Percentiles rank a stretch among this genome's conserved stretches.
phyloP scores from a whole-genome alignment of 2,888 invertebrate species.

The Eilema sororculum region DNA sequence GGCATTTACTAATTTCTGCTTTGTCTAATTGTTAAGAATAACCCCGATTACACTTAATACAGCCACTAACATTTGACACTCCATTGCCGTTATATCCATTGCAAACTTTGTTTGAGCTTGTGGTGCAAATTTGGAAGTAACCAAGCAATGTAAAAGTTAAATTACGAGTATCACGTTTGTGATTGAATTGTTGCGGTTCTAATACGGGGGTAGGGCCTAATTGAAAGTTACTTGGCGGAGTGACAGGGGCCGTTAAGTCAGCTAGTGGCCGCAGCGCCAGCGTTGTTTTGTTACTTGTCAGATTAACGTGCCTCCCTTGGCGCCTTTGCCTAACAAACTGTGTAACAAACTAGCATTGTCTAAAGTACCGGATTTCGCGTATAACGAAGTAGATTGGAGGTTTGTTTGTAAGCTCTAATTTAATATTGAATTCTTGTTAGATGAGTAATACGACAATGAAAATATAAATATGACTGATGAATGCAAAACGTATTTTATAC shows the following conservation, averaged over 20 bases:
- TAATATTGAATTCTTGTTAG: slow-evolving; percentile 26
- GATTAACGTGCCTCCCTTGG: slow-evolving; percentile 71
- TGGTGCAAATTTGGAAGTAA: slow-evolving; percentile 21
- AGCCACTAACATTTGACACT: slow-evolving; percentile 18
- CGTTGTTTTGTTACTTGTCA: slow-evolving; percentile 71
- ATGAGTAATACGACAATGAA: background rate
- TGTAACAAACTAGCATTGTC: slow-evolving; percentile 66
- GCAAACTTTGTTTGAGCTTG: slow-evolving; percentile 36
- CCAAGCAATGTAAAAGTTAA: slow-evolving; percentile 40
- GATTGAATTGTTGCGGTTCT: slow-evolving; percentile 47
- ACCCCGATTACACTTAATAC: slow-evolving; percentile 34
- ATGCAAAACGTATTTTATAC: slow-evolving; percentile 4
- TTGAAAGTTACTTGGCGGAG: slow-evolving; percentile 73
- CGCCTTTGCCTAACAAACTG: slow-evolving; percentile 59
- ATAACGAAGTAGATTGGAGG: slow-evolving; percentile 41
- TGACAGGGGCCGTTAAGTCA: slow-evolving; percentile 68
- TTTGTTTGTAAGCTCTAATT: slow-evolving; percentile 32
- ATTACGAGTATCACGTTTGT: slow-evolving; percentile 34
- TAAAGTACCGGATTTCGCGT: slow-evolving; percentile 58
- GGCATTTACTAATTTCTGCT: slow-evolving; percentile 55
- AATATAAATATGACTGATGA: background rate
- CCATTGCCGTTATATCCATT: slow-evolving; percentile 30
- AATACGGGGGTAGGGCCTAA: slow-evolving; percentile 62
- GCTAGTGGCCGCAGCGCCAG: slow-evolving; percentile 51
- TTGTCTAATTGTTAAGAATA: slow-evolving; percentile 57